Base-by-base conservation (phyloP, 1,140 invertebrate species). In the Schlechtendalia chinensis region DNA sequence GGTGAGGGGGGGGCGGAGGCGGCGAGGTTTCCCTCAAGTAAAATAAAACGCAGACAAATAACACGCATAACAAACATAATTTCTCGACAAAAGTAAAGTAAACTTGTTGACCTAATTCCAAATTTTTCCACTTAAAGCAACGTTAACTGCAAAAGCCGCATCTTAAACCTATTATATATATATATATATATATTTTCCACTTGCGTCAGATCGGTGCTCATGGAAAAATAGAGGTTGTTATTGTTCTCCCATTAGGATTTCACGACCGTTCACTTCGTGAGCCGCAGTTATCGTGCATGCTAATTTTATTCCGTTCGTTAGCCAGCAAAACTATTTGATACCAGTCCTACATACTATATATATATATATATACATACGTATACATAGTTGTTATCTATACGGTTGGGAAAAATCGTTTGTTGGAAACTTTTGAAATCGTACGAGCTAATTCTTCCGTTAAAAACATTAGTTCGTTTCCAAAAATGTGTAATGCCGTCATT, bases 71-170 rank as follows among this genome's bases (percentile, higher is more conserved):
- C 50, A 53, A 22, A 29, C n/a, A 50, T 27, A 50, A 53, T 71
- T 71, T 53, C 45, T 53, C 6, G 5, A 10, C 24, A 27, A 39
- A 6, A 5, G 14, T 17, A 27, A 53, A 45, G 39, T 39, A 75
- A 58, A 75, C 54, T 75, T 75, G 54, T 47, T 27, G 74, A 77
- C 32, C 74, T 47, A 17, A 61, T 63, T 79, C 11, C 16, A 45
- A 61, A 63, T 77, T 59, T 29, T 79, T 47, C 72, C n/a, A 77
- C 53, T 79, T 47, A 79, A 63, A 79, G 24, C 56, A 63, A 58
- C 58, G 54, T 22, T 58, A 8, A 19, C 16, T 10, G 47, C 54
- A 54, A 72, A 67, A 45, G 5, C 54, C 16, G 29, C n/a, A 24
- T 45, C 12, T 24, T 17, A 47, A 75, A 24, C 27, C 27, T 58